Evolutionary conservation across 2,888 invertebrate species (phyloP).

Genomic region (Epinotia demarniana): DNA sequence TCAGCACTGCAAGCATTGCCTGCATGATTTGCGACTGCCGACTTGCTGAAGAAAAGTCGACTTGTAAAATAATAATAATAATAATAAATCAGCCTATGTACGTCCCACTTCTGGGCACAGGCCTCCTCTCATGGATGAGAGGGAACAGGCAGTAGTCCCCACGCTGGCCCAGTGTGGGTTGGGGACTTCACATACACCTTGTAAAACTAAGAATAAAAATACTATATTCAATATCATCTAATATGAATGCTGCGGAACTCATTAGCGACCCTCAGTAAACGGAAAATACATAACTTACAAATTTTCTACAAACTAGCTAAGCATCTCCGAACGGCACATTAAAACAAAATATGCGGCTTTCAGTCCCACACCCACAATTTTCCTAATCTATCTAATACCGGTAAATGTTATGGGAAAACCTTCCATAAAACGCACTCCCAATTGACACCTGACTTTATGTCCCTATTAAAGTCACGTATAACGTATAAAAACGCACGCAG

Average conservation of each 20-base stretch:
- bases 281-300: not conserved
- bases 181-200: too few species aligned
- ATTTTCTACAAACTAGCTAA: not conserved
- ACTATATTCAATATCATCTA: not conserved
- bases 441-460: slow-evolving; percentile 33
- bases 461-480: slow-evolving; percentile 13
- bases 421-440: slow-evolving; percentile 32
- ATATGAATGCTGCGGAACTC: not conserved
- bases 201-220: not conserved
- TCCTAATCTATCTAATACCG: slow-evolving; percentile 12
- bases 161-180: too few species aligned
- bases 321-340: not conserved
- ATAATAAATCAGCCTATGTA: too few species aligned
- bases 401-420: slow-evolving; percentile 9
- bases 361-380: slow-evolving; percentile 8
- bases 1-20: too few species aligned
- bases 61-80: not conserved
- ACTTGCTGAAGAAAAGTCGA: too few species aligned
- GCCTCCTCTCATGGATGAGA: too few species aligned
- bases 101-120: too few species aligned
- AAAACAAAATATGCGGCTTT: too few species aligned
- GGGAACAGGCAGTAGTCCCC: too few species aligned
- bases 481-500: not conserved
- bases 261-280: not conserved
- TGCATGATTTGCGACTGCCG: too few species aligned